Evolutionary conservation across 2,113 vertebrate species (phyloP), one percentile per base, ranked within the genome.

Genomic region (Ascaphus truei): DNA sequence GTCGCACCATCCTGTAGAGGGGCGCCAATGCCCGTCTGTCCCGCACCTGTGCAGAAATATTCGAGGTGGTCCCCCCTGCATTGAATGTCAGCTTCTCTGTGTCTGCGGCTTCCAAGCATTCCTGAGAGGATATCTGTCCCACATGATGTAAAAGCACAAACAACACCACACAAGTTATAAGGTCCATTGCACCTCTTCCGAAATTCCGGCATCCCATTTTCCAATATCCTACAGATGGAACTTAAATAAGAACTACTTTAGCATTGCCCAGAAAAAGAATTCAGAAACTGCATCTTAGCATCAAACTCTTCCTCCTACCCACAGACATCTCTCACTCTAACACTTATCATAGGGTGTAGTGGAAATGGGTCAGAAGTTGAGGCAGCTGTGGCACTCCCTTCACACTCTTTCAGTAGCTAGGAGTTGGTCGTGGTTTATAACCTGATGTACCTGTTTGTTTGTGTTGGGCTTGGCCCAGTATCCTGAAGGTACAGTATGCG

Each of bases 1-100:
- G 29, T 2, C 69, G 81, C 39, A 85, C 85, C 1, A 87, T 73
- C 6, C 77, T 3, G 0, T 89, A 92, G 33, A 92, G 82, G 0
- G 81, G 78, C 31, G 85, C 81, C 26, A 91, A 72, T 1, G 79
- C 30, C 7, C 85, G 82, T 0, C 77, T 77, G 0, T 79, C 26
- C 0, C 79, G 78, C 30, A 51, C 74, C 36, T 72, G 72, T 1
- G 81, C 78, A 0, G 83, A 77, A 62, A 88, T 76, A 51, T 69
- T 77, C 0, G 78, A 78, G n/a, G 73, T 71, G 1, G 77, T 74
- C 1, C 84, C 77, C 0, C 29, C 59, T 1, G 77, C 76, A 1
- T 71, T 16, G 79, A 91, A 91, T 1, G 41, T 56, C 13, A 90
- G 81, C 2, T 47, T 69, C 0, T 33, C 27, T 0, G 16, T 16